Percentiles rank a stretch among this genome's conserved stretches.
Evolutionary conservation across 2,888 invertebrate species (phyloP).

Genomic region (Apodemia duryi): DNA sequence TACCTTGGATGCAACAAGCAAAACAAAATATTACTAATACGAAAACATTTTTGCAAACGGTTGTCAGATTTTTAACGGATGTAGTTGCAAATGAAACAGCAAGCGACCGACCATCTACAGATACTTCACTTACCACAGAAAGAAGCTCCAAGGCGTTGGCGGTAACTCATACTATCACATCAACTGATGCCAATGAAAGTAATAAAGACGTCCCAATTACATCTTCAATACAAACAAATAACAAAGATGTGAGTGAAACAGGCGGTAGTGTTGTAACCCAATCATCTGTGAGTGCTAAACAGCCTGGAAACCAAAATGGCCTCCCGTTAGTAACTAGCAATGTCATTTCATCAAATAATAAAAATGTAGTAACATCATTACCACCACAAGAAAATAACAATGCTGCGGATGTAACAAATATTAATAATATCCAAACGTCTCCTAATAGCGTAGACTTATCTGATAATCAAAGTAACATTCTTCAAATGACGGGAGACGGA

Average conservation of each 20-base stretch:
- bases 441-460: not conserved
- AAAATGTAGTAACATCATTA: too few species aligned
- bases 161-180: not conserved
- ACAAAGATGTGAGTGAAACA: not conserved
- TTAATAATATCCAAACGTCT: not conserved
- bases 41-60: slow-evolving; percentile 3
- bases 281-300: not conserved
- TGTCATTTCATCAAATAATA: not conserved
- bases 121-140: not conserved
- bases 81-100: not conserved
- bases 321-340: not conserved
- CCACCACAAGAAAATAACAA: not conserved
- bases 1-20: not conserved
- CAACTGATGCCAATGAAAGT: not conserved
- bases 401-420: not conserved
- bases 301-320: not conserved
- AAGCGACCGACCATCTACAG: not conserved
- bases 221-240: not conserved
- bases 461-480: not conserved
- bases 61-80: slow-evolving; percentile 9
- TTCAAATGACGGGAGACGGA: not conserved
- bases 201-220: not conserved
- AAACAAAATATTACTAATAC: slow-evolving; percentile 5
- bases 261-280: not conserved
- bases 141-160: not conserved